These are phyloP conservation scores for Hermodice carunculata DNA, from an alignment of 2,888 invertebrate genomes.

Conservation along the genomic window DNA sequence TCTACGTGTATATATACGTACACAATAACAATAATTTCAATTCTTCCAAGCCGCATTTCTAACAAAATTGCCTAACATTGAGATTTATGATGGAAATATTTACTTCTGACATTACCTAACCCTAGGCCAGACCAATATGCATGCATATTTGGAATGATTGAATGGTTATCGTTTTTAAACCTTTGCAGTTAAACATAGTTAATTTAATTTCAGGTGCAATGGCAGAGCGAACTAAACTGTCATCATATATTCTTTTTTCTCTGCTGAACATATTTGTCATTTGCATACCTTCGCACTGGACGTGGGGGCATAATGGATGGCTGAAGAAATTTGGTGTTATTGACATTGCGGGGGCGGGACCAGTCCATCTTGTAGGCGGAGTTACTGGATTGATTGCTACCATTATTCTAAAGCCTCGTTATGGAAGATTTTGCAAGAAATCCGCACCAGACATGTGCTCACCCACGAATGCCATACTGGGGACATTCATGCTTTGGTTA, in stretches of 20 bases:
- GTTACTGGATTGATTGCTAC: constrained; percentile 60
- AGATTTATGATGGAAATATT: too few relatives aligned
- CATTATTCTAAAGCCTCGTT: constrained; percentile 55
- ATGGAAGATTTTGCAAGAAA: constrained; percentile 48
- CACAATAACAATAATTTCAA: too few relatives aligned
- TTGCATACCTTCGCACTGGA: constrained; percentile 69
- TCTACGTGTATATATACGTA: too few relatives aligned
- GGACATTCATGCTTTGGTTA: constrained; percentile 64
- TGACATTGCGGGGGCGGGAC: constrained; percentile 64
- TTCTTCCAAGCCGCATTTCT: too few relatives aligned
- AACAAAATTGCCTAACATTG: too few relatives aligned
- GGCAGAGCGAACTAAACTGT: constrained; percentile 62
- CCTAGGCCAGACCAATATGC: too few relatives aligned
- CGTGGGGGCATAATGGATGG: constrained; percentile 65
- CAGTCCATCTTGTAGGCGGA: constrained; percentile 65
- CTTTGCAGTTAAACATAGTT: not conserved
- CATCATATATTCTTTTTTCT: constrained; percentile 60
- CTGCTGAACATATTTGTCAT: constrained; percentile 56
- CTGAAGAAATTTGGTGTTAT: constrained; percentile 50
- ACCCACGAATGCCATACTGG: constrained; percentile 58
- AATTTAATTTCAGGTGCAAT: constrained; percentile 48
- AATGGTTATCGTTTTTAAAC: too few relatives aligned
- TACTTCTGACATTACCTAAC: too few relatives aligned
- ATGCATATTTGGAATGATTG: too few relatives aligned
- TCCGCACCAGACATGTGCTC: constrained; percentile 47